These are phyloP conservation scores for Elaphurus davidianus DNA, from an alignment of 2,113 vertebrate species.

Conservation along the genomic window DNA sequence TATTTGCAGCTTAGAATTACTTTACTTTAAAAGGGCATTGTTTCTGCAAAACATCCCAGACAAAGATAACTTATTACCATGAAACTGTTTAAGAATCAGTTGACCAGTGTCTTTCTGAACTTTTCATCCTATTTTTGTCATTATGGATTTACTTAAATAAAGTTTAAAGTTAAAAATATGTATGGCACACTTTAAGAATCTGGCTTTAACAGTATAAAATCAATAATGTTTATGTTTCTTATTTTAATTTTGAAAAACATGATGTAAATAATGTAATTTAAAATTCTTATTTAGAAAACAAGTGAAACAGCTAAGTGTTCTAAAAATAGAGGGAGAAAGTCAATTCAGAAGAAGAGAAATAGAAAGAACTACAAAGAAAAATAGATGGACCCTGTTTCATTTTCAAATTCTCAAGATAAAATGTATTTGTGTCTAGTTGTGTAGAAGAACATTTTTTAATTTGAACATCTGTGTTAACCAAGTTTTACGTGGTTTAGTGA, in stretches of 20 bases:
- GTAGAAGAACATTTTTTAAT: neutral
- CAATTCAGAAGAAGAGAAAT: neutral
- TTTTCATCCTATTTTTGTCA: neutral
- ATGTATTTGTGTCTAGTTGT: neutral
- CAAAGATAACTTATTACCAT: neutral
- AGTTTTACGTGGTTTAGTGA: neutral
- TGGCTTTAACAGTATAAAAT: neutral
- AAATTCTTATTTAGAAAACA: conserved; percentile 6
- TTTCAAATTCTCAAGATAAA: conserved; percentile 9
- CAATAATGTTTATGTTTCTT: neutral
- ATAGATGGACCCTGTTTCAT: neutral
- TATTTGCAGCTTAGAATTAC: neutral
- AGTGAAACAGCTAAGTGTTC: neutral
- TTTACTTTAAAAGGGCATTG: neutral
- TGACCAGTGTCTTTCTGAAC: neutral
- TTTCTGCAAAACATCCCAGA: neutral
- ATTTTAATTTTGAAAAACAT: neutral
- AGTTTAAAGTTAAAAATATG: neutral
- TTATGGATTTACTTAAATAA: neutral
- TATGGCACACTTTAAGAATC: neutral
- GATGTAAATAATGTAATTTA: conserved; percentile 5
- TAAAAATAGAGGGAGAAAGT: neutral
- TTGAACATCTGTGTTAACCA: neutral
- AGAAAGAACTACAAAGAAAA: neutral
- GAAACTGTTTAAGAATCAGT: neutral